Base-by-base conservation (phyloP, 2,888 invertebrate genomes). In the Synanthedon andrenaeformis region DNA sequence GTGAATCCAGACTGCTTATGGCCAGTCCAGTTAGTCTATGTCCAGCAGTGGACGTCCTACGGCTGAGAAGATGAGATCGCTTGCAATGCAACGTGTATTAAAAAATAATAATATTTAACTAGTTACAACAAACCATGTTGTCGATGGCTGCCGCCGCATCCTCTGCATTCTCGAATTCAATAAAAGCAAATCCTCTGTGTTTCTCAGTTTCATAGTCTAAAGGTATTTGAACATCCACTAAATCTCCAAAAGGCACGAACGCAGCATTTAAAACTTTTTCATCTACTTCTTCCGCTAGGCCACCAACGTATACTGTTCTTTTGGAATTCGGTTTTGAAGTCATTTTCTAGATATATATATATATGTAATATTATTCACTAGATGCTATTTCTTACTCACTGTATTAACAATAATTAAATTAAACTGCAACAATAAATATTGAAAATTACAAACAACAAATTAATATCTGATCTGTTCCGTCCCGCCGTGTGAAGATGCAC, bases 61-160 rank as follows among this genome's bases (percentile, higher is more conserved):
- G 35, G 10, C 35, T 35, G 35, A 35, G 28, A 35, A 6, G 1
- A 2, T 35, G 10, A 35, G 35, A 35, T 35, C 10, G 35, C 28
- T 28, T 28, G 6, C 28, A 28, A 28, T 28, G 6, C 28, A 28
- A 28, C 10, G 10, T 35, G 35, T 2, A 35, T 10, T 35, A 10
- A 35, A 10, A 10, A 35, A 35, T 10, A 10, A 35, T 35, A 35
- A 35, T 35, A 10, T 35, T 2, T 10, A 35, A 35, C 35, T 2
- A n/a, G n/a, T n/a, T n/a, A 35, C 35, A 35, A 51, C 75, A 70
- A 82, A 96, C 96, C 99, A 99, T 98, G 72, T 99, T 99, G 80
- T 99, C 99, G 66, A 99, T 98, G 51, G 99, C 98, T 41, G 98
- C 96, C 10, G 96, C 94, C n/a, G 99, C 98, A 91, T 99, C 99